phyloP scores from a whole-genome alignment of 2,797 vertebrate species.

The Clarias laeviceps region DNA sequence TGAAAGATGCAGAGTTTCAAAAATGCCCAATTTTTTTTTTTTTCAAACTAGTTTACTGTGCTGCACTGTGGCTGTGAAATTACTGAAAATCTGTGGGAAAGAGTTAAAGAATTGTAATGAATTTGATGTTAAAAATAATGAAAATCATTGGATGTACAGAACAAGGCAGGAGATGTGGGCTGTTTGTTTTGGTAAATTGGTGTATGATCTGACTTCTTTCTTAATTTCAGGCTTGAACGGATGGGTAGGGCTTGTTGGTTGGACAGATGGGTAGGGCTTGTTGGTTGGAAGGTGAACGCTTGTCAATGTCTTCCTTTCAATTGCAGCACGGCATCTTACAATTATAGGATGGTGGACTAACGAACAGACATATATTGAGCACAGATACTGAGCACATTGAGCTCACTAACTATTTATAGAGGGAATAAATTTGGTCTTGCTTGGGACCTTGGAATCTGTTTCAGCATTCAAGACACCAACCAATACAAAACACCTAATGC shows the following conservation, averaged over 20 bases:
- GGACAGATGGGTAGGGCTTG: background rate
- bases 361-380: background rate
- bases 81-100: constrained; percentile 19
- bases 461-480: background rate
- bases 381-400: background rate
- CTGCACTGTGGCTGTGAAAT: background rate
- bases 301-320: background rate
- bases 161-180: background rate
- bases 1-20: constrained; percentile 10
- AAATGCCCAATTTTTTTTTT: background rate
- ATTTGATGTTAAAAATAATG: background rate
- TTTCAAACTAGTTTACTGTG: constrained; percentile 14
- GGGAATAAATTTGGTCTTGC: background rate
- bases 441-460: background rate
- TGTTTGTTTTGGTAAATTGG: background rate
- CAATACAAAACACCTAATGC: background rate
- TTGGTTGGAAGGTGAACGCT: background rate
- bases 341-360: background rate
- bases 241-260: background rate
- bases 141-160: background rate
- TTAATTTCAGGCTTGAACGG: background rate
- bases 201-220: background rate
- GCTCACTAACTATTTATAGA: background rate
- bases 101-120: constrained; percentile 5
- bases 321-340: background rate